Evolutionary conservation across 2,113 vertebrate genomes (phyloP).

Genomic region (Elachura formosa): DNA sequence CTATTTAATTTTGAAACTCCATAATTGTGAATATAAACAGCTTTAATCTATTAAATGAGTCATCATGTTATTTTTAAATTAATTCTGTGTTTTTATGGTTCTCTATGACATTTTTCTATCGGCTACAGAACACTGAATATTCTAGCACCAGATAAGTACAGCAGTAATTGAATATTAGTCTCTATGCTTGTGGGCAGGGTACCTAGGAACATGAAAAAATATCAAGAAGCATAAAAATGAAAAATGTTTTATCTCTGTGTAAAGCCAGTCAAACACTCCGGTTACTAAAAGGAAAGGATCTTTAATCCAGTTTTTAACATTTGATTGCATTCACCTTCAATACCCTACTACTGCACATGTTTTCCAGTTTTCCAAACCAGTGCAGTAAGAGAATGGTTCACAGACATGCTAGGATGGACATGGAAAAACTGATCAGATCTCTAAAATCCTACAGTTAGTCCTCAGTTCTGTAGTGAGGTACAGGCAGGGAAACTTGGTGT

Average conservation of each 20-base stretch:
- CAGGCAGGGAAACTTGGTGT: not conserved
- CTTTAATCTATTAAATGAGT: not conserved
- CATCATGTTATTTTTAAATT: not conserved
- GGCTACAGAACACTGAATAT: not conserved
- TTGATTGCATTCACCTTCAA: not conserved
- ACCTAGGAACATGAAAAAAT: not conserved
- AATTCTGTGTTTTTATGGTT: not conserved
- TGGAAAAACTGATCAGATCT: rapidly evolving
- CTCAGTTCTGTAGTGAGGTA: not conserved
- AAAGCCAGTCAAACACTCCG: not conserved
- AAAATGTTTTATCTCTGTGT: not conserved
- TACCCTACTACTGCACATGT: rapidly evolving
- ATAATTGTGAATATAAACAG: not conserved
- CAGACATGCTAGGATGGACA: not conserved
- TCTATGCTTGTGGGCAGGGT: not conserved
- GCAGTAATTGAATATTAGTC: not conserved
- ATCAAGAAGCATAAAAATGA: not conserved
- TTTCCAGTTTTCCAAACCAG: not conserved
- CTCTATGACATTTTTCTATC: not conserved
- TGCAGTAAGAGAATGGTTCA: not conserved
- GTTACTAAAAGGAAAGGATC: not conserved
- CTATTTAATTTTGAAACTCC: not conserved
- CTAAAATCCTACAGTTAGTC: not conserved
- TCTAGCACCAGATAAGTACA: not conserved
- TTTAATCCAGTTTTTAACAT: not conserved